phyloP scores from a whole-genome alignment of 2,797 vertebrate genomes.

The Heliangelus exortis region DNA sequence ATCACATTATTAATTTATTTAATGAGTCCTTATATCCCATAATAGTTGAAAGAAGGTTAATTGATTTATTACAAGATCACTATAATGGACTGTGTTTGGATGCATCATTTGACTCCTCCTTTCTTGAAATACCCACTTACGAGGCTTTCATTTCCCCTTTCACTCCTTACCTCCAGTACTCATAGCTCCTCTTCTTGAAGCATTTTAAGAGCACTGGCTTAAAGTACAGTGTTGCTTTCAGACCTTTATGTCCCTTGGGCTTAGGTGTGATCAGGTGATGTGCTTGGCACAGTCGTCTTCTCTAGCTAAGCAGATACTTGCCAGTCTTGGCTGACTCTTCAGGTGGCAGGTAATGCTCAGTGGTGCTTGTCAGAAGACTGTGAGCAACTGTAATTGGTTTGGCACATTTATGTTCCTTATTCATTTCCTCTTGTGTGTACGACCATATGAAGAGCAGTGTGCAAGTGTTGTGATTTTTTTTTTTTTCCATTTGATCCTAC shows the following conservation, averaged over 20 bases:
- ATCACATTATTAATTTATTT: not conserved
- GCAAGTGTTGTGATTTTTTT: not conserved
- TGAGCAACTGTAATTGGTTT: not conserved
- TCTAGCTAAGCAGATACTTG: not conserved
- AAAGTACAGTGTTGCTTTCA: not conserved
- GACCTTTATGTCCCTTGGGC: not conserved
- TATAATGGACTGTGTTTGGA: not conserved
- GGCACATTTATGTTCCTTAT: not conserved
- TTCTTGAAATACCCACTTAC: not conserved
- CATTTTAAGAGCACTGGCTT: not conserved
- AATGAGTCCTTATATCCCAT: not conserved
- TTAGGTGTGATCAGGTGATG: not conserved
- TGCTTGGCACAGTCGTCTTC: not conserved
- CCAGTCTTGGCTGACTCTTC: not conserved
- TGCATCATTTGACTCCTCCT: not conserved
- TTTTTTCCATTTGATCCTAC: not conserved
- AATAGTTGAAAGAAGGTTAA: conserved; percentile 11
- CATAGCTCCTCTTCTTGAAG: not conserved
- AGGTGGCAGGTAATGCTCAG: not conserved
- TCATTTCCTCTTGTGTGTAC: not conserved
- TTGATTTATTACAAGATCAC: not conserved
- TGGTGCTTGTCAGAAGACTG: not conserved
- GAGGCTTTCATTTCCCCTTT: not conserved
- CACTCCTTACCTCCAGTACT: not conserved
- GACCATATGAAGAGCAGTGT: rapidly evolving